Evolutionary conservation across 2,888 invertebrate genomes (phyloP), one percentile per base, ranked within the genome.

Genomic region (Epinotia brunnichana): DNA sequence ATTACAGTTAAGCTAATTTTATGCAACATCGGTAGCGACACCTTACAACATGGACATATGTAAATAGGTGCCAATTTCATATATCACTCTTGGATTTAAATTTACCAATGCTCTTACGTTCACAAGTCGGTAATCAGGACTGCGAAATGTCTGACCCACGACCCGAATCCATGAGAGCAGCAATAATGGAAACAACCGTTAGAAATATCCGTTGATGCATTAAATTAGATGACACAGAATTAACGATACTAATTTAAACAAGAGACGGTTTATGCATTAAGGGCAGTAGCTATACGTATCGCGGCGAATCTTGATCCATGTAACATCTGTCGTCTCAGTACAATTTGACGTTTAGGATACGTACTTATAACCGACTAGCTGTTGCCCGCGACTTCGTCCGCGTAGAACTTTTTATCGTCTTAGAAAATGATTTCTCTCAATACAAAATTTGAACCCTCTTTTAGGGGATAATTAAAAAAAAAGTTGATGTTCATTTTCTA

Each of bases 161-260:
- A 39, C 68, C 51, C 60, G 19, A 60, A 60, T n/a, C 15, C 60
- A 60, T 15, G 21, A 19, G 21, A 53, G 68, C 68, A 51, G 53
- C 17, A 51, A 60, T 51, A 19, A 53, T 60, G 19, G 2, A 19
- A 11, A 51, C 29, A 17, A 35, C 24, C 57, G 13, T 19, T 35
- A 11, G 13, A 35, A 44, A 24, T 29, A 29, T 13, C 2, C 29
- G 41, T 17, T 59, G 13, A 44, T 44, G 44, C 44, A 24, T 61
- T 44, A 61, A 44, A 61, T 41, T 61, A n/a, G 2, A 61, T 61
- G 44, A 44, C 24, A 48, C 24, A 48, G 62, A 41, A 61, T 41
- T 44, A 63, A 24, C 1, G 15, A 15, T 51, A 29, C 29, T 29
- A 57, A 57, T 57, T 29, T 24, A 4, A 13, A 56, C 56, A 56